Conservation (phyloP, 2,113 vertebrate genomes). For the Calonectris borealis region DNA sequence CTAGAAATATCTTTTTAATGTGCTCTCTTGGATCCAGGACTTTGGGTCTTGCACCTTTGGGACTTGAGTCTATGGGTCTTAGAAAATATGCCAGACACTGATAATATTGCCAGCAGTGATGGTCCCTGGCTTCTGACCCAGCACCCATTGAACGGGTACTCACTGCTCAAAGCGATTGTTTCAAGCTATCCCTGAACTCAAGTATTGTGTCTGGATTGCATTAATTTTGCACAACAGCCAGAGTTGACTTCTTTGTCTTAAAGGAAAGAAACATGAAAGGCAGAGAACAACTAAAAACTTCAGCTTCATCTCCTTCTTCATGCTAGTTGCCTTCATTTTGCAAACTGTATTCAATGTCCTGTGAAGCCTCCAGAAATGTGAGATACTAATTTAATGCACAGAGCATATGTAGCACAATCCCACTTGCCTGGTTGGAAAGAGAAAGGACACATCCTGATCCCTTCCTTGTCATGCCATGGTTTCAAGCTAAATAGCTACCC, state of each 20-base stretch:
- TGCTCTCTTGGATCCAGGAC: background rate
- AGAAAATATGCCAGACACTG: background rate
- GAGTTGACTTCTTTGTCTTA: background rate
- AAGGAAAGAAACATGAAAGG: background rate
- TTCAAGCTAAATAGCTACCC: background rate
- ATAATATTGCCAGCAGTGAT: background rate
- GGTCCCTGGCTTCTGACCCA: background rate
- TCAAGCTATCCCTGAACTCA: background rate
- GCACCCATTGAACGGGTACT: fast-evolving
- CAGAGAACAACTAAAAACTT: background rate
- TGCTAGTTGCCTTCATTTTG: background rate
- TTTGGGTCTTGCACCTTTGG: background rate
- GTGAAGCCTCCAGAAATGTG: background rate
- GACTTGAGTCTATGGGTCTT: background rate
- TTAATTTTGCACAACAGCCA: background rate
- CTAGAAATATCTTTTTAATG: background rate
- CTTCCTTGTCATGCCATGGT: background rate
- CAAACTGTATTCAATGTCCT: background rate
- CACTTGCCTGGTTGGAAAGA: background rate
- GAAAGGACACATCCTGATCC: background rate
- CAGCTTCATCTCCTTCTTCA: background rate
- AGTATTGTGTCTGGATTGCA: background rate
- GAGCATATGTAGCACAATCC: background rate
- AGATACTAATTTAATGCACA: background rate
- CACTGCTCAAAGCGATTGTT: background rate